Conservation (phyloP, 2,888 invertebrate genomes). For the Harpalus rubripes region DNA sequence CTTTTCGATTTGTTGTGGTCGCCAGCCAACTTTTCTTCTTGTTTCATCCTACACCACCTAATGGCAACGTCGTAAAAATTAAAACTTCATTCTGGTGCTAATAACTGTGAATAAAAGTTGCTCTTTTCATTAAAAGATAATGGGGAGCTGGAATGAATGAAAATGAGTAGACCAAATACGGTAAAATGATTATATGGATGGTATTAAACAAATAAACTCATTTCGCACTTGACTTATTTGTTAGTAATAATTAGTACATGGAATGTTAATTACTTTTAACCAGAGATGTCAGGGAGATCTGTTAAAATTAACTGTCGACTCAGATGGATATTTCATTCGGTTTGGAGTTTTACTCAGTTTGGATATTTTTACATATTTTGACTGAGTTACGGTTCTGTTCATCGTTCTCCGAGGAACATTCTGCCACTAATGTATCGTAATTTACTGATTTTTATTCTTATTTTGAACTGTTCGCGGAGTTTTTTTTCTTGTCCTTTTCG, state of each 20-base stretch:
- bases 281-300: too few species aligned
- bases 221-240: not conserved
- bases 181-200: not conserved
- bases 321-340: too few species aligned
- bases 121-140: not conserved
- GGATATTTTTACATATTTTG: too few species aligned
- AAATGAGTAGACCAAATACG: not conserved
- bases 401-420: too few species aligned
- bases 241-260: not conserved
- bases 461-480: too few species aligned
- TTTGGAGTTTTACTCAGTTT: too few species aligned
- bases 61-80: not conserved
- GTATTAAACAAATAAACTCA: not conserved
- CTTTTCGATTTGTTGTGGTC: conserved; percentile 41
- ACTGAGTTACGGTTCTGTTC: too few species aligned
- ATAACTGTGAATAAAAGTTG: not conserved
- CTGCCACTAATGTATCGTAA: too few species aligned
- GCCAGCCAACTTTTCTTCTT: not conserved
- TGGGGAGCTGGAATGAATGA: not conserved
- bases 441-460: too few species aligned
- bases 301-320: too few species aligned
- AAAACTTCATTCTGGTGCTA: not conserved
- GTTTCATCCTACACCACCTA: not conserved
- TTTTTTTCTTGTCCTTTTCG: too few species aligned
- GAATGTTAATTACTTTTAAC: not conserved